Conservation (phyloP, 2,888 invertebrate species). For the Vesta saturnalis region DNA sequence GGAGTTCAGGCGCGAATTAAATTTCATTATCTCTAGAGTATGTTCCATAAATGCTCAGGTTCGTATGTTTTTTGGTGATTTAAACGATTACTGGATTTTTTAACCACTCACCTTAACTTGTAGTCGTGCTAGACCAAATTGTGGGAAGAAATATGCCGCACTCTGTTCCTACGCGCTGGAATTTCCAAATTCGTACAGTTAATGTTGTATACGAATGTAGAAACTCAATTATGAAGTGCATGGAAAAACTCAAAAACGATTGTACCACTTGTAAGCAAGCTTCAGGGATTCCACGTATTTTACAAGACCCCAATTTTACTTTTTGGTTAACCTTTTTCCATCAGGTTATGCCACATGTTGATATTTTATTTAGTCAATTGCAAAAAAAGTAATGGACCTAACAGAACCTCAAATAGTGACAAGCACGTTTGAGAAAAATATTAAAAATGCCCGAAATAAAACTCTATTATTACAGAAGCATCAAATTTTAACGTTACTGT, state of each 20-base stretch:
- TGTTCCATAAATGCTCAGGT: not conserved
- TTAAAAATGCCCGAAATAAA: too few species aligned
- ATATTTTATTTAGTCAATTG: not conserved
- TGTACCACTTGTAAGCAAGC: too few species aligned
- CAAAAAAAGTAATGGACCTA: not conserved
- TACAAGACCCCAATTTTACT: too few species aligned
- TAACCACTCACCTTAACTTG: not conserved
- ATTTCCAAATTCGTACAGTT: too few species aligned
- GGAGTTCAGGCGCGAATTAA: conserved; percentile 41
- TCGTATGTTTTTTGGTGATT: conserved; percentile 1
- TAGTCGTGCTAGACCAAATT: not conserved
- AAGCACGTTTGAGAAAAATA: not conserved
- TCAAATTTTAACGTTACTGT: too few species aligned
- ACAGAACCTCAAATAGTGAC: not conserved
- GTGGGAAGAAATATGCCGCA: not conserved
- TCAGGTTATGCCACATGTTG: not conserved
- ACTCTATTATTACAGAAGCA: too few species aligned
- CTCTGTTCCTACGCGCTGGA: too few species aligned
- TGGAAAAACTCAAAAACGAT: too few species aligned
- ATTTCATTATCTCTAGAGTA: conserved; percentile 27
- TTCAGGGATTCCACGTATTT: not conserved
- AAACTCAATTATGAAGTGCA: too few species aligned
- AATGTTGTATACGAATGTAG: too few species aligned
- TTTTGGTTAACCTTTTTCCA: not conserved
- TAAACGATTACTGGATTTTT: not conserved